A percentile compares a stretch with the other conserved stretches of the same genome.
These are phyloP conservation scores for Lordiphosa stackelbergi DNA, from an alignment of 1,140 invertebrate species.

Conservation along the genomic window DNA sequence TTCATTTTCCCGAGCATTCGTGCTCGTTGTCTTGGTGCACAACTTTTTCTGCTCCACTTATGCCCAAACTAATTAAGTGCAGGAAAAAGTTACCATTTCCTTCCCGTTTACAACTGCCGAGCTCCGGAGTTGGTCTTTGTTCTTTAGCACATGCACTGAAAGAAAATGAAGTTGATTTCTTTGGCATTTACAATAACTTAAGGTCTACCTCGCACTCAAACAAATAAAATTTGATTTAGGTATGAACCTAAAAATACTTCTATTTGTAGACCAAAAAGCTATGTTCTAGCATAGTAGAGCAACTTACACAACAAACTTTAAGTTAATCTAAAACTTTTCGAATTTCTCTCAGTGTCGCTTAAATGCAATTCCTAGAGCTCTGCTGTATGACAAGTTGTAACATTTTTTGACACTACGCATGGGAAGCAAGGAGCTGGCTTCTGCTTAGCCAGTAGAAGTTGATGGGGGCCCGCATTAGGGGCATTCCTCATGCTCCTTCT, in stretches of 20 bases:
- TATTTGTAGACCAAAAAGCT: too few species aligned
- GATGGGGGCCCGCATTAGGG: slow-evolving; percentile 32
- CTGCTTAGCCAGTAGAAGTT: slow-evolving; percentile 29
- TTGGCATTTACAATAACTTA: too few species aligned
- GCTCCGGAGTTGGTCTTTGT: slow-evolving; percentile 35
- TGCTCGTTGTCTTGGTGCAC: slow-evolving; percentile 40
- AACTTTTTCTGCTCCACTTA: slow-evolving; percentile 74
- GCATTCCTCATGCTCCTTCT: slow-evolving; percentile 25
- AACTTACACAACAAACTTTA: too few species aligned
- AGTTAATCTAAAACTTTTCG: too few species aligned
- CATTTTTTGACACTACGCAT: slow-evolving; percentile 44
- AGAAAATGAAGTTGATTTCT: too few species aligned
- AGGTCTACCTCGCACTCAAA: too few species aligned
- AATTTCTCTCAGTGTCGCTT: neutral
- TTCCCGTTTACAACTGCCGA: slow-evolving; percentile 55
- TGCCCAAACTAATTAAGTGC: slow-evolving; percentile 75
- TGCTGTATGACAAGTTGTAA: slow-evolving; percentile 51
- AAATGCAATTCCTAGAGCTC: slow-evolving; percentile 3
- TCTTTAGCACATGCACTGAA: slow-evolving; percentile 11
- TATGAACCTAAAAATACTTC: too few species aligned
- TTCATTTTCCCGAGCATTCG: neutral
- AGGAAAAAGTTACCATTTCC: slow-evolving; percentile 73
- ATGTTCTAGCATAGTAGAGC: too few species aligned
- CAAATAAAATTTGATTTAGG: too few species aligned
- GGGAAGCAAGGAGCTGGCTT: slow-evolving; percentile 1